phyloP scores from a whole-genome alignment of 2,888 invertebrate genomes.

The Adelognathus sp. region DNA sequence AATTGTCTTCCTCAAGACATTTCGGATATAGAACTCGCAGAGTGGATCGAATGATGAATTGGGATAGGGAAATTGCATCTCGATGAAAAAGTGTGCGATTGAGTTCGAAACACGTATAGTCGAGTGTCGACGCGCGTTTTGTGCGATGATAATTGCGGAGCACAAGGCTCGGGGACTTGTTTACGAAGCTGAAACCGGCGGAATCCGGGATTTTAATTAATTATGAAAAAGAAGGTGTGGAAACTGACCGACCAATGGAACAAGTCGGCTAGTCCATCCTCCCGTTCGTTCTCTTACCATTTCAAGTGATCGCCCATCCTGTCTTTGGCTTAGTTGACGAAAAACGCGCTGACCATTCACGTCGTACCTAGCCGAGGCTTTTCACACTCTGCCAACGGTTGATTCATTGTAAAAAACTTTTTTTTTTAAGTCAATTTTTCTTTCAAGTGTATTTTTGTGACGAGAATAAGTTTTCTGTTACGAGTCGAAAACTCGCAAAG shows the following conservation, averaged over 20 bases:
- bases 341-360: slow-evolving; percentile 53
- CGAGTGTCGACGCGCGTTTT: not conserved
- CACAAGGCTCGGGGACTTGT: slow-evolving; percentile 29
- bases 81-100: too few species aligned
- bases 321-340: slow-evolving; percentile 70
- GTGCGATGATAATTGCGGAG: not conserved
- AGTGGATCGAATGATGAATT: not conserved
- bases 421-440: too few species aligned
- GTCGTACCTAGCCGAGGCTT: slow-evolving; percentile 21
- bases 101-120: too few species aligned
- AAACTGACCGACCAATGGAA: slow-evolving; percentile 77
- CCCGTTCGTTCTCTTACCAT: slow-evolving; percentile 69
- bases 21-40: not conserved
- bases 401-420: slow-evolving; percentile 4
- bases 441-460: too few species aligned
- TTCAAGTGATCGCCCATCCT: slow-evolving; percentile 68
- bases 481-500: too few species aligned
- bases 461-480: too few species aligned
- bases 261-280: slow-evolving; percentile 73
- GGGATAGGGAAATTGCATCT: not conserved
- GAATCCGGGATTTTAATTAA: slow-evolving; percentile 71
- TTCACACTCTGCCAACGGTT: too few species aligned
- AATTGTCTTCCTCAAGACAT: too few species aligned
- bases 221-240: slow-evolving; percentile 78
- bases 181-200: slow-evolving; percentile 52